Evolutionary conservation across 2,797 vertebrate genomes (phyloP).

Genomic region (Cirrhinus molitorella): DNA sequence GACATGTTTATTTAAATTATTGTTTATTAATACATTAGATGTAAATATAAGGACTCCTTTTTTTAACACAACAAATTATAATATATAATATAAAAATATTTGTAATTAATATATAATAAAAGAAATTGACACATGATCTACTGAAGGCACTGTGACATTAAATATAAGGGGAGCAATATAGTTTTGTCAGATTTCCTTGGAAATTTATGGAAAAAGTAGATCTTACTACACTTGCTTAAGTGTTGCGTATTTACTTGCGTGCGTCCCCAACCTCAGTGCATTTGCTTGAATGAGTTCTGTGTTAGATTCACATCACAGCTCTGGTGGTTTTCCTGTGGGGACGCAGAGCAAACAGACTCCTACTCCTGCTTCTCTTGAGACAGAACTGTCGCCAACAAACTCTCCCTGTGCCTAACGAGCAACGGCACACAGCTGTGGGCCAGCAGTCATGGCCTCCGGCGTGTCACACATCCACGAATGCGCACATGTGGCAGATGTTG

Average conservation of each 20-base stretch:
- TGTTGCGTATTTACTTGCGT: background rate
- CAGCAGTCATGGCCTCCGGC: conserved; percentile 51
- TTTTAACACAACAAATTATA: no score
- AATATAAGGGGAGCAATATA: background rate
- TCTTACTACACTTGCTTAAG: conserved; percentile 4
- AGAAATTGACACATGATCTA: background rate
- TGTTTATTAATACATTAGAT: no score
- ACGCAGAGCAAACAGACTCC: conserved; percentile 44
- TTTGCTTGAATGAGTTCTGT: conserved; percentile 24
- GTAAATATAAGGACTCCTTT: no score
- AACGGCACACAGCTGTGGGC: conserved; percentile 45
- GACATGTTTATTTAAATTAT: no score
- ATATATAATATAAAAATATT: no score
- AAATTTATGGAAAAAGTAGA: background rate
- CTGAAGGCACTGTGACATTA: background rate
- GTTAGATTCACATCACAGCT: conserved; percentile 42
- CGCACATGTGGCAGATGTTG: conserved; percentile 46
- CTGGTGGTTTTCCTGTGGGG: conserved; percentile 26
- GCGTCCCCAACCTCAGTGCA: background rate
- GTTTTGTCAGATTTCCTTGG: background rate
- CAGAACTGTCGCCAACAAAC: conserved; percentile 40
- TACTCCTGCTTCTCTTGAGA: conserved; percentile 47
- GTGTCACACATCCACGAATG: conserved; percentile 37
- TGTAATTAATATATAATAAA: background rate
- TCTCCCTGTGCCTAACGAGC: conserved; percentile 57